These are phyloP conservation scores for Puffinus mauretanicus DNA, from an alignment of 2,113 vertebrate species.

Conservation along the genomic window DNA sequence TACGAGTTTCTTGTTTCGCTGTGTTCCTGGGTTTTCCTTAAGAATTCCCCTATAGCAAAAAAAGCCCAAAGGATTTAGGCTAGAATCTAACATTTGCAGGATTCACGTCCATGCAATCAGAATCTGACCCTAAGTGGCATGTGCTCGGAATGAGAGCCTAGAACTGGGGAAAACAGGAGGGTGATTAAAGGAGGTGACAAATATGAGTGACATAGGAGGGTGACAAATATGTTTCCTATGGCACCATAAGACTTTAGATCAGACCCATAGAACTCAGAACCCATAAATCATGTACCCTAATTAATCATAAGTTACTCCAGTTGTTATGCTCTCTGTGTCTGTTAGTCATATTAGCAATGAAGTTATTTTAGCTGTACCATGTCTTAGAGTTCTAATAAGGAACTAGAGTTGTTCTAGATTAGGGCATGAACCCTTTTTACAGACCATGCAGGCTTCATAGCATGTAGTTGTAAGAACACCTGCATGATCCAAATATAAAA, in stretches of 20 bases:
- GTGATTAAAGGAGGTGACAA: neutral
- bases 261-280: neutral
- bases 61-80: neutral
- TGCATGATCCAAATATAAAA: neutral
- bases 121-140: neutral
- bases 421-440: neutral
- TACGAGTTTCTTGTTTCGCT: neutral
- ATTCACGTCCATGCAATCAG: neutral
- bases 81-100: neutral
- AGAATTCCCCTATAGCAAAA: neutral
- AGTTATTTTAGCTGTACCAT: neutral
- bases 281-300: neutral
- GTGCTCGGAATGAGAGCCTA: neutral
- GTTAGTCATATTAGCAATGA: neutral
- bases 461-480: neutral
- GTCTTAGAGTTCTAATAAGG: neutral
- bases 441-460: neutral
- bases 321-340: neutral
- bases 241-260: neutral
- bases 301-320: neutral
- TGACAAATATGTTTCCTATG: neutral
- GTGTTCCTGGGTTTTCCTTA: neutral
- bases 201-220: too few species aligned
- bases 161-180: neutral
- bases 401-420: neutral